Base-by-base conservation (phyloP, 2,888 invertebrate genomes). In the Candidula unifasciata region DNA sequence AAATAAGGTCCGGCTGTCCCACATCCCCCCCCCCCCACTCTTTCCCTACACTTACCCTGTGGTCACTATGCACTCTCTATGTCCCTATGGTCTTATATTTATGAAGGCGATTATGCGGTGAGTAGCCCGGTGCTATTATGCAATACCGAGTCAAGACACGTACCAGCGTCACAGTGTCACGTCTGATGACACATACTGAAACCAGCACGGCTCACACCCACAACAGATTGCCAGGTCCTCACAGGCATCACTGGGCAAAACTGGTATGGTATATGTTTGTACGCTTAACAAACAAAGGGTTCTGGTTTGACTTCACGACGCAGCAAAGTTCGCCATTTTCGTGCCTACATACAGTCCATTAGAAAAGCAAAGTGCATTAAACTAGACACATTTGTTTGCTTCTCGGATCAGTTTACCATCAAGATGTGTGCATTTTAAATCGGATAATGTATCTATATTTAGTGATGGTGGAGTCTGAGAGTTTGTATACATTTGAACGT, bases 301-400 rank as follows among this genome's bases (percentile, higher is more conserved):
- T 35, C 37, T 37, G 24, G n/a, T 27, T 16, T 16, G 68, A 68
- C 1, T 68, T 6, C 24, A 35, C 10, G 18, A 16, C 5, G 37
- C 35, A 6, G 2, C 35, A 8, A 35, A 60, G 24, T 44, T 10
- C 73, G 27, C 3, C 27, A 44, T 52, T 27, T 10, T 8, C n/a
- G n/a, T n/a, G 27, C 44, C 73, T 52, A 5, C 10, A n/a, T 37
- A 73, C 24, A n/a, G 5, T 44, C 3, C 24, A 69, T 69, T 69
- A 44, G 8, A n/a, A 3, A 52, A 24, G 44, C n/a, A 27, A 37
- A n/a, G 44, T 73, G 8, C 13, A 2, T n/a, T 18, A 73, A 73
- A 52, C 73, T 73, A n/a, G 73, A 27, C 37, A 73, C n/a, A 73
- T 71, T 24, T 71, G 37, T 73, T 73, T 73, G 73, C 73, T 44